Percentiles rank a stretch among this genome's conserved stretches.
These are phyloP conservation scores for Manis crassicaudata DNA, from an alignment of 2,797 vertebrate species.

Conservation along the genomic window DNA sequence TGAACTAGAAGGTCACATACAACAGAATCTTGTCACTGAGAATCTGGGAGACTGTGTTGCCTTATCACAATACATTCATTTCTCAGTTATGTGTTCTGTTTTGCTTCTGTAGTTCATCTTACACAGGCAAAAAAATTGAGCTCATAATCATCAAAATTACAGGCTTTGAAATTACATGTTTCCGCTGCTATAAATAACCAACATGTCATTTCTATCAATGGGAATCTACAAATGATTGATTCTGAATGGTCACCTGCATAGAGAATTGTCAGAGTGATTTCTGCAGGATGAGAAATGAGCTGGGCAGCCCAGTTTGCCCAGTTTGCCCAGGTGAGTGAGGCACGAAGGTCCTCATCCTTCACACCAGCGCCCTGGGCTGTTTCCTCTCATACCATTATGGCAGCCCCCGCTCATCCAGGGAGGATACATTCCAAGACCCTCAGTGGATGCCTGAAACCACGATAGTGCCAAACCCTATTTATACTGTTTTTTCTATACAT, in stretches of 20 bases:
- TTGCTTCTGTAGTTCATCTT: constrained; percentile 4
- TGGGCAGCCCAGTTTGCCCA: neutral
- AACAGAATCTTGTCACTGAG: neutral
- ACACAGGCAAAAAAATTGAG: neutral
- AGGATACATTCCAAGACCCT: too few relatives aligned
- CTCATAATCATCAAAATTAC: neutral
- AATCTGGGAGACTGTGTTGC: neutral
- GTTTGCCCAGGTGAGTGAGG: neutral
- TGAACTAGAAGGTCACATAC: neutral
- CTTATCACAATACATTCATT: neutral
- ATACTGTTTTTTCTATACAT: too few relatives aligned
- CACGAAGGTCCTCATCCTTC: neutral
- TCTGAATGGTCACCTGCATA: constrained; percentile 4
- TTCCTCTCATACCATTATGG: neutral
- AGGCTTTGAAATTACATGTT: constrained; percentile 26
- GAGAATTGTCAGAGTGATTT: neutral
- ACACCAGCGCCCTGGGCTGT: fast-evolving
- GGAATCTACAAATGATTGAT: neutral
- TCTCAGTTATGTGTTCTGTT: neutral
- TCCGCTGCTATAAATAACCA: constrained; percentile 39
- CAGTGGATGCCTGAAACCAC: too few relatives aligned
- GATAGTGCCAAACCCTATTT: too few relatives aligned
- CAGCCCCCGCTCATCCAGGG: too few relatives aligned
- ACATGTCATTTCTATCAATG: constrained; percentile 9
- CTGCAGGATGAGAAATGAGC: neutral